Conservation (phyloP, 2,113 vertebrate genomes). For the Thryonomys swinderianus region DNA sequence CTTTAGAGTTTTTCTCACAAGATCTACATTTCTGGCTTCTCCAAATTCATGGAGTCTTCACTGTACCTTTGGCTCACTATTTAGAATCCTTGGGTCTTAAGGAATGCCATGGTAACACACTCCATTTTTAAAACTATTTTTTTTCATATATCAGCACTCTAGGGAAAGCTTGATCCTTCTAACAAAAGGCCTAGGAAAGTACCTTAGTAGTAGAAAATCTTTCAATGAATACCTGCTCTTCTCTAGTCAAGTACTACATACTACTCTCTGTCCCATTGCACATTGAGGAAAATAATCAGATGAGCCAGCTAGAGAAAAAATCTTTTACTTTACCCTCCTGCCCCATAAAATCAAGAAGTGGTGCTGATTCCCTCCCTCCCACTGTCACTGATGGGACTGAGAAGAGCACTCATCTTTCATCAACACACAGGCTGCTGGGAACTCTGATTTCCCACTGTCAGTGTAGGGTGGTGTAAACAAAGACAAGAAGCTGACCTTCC, state of each 20-base stretch:
- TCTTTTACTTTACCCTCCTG: neutral
- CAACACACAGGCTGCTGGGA: too few relatives aligned
- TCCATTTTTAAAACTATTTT: neutral
- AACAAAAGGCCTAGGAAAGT: neutral
- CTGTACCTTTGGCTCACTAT: neutral
- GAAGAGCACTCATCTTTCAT: neutral
- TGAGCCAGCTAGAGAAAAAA: neutral
- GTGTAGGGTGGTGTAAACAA: neutral
- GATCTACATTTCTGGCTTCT: neutral
- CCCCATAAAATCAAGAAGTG: neutral
- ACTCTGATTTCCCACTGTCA: neutral
- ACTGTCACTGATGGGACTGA: neutral
- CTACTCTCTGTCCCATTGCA: too few relatives aligned
- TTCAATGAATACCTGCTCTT: neutral
- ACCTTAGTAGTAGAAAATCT: neutral
- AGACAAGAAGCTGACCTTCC: neutral
- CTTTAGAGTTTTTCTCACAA: neutral
- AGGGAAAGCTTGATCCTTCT: neutral
- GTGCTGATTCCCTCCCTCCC: neutral
- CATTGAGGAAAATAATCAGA: neutral
- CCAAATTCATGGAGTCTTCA: neutral
- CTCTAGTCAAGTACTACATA: neutral
- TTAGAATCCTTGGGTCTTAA: neutral
- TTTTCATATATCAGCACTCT: neutral
- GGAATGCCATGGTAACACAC: neutral